Evolutionary conservation across 2,797 vertebrate species (phyloP).

Genomic region (Bryconaethiops microstoma): DNA sequence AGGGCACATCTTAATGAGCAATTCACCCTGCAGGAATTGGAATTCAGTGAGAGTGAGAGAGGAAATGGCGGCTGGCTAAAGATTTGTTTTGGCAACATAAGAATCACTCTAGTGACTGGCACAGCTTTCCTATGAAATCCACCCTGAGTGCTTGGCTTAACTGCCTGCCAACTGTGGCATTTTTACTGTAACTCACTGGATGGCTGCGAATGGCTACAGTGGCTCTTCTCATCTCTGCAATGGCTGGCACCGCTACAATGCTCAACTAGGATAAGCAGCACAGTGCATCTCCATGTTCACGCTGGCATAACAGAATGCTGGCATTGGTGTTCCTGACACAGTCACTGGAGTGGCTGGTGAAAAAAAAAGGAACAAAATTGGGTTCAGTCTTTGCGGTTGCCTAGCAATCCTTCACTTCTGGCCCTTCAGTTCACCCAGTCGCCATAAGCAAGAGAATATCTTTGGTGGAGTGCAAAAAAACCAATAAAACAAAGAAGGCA

Average conservation of each 20-base stretch:
- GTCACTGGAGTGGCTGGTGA: background rate
- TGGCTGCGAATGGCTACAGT: constrained; percentile 41
- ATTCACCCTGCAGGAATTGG: constrained; percentile 41
- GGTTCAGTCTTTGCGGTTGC: background rate
- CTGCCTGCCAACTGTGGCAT: constrained; percentile 51
- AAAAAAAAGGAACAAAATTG: background rate
- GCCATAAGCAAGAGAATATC: background rate
- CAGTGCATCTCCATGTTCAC: constrained; percentile 44
- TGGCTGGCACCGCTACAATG: constrained; percentile 40
- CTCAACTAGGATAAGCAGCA: constrained; percentile 38
- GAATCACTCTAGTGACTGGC: constrained; percentile 51
- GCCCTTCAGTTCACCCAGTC: background rate
- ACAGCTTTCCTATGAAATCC: constrained; percentile 53
- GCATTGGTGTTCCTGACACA: constrained; percentile 36
- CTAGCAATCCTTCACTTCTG: constrained; percentile 1
- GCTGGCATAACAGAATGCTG: constrained; percentile 38
- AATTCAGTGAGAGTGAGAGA: constrained; percentile 36
- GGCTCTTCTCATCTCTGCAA: constrained; percentile 40
- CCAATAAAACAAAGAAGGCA: background rate
- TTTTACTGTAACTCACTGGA: constrained; percentile 52
- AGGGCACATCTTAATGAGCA: constrained; percentile 45
- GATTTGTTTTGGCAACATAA: constrained; percentile 53
- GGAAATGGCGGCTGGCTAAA: constrained; percentile 37
- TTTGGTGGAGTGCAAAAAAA: background rate
- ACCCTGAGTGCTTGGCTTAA: constrained; percentile 54